A percentile compares a stretch with the other conserved stretches of the same genome.
Conservation (phyloP, 2,113 vertebrate species). For the Perccottus glenii region DNA sequence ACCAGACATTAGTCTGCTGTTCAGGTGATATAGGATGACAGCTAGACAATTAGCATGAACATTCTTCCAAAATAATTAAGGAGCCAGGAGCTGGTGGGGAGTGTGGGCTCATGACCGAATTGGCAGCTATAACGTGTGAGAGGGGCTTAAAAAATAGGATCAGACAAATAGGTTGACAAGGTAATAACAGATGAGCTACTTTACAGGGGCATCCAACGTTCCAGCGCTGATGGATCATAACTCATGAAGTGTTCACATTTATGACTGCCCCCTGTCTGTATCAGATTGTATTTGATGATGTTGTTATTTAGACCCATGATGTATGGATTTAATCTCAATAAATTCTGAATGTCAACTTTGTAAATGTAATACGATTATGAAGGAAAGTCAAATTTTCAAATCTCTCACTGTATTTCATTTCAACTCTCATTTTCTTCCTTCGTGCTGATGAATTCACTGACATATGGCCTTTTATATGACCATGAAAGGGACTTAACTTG, state of each 20-base stretch:
- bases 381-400: not conserved
- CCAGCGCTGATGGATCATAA: slow-evolving; percentile 33
- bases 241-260: slow-evolving; percentile 29
- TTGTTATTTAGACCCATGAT: slow-evolving; percentile 35
- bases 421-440: slow-evolving; percentile 7
- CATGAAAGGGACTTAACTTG: slow-evolving; percentile 27
- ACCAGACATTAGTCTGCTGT: slow-evolving; percentile 63
- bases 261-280: slow-evolving; percentile 4
- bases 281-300: slow-evolving; percentile 38
- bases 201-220: slow-evolving; percentile 28
- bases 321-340: slow-evolving; percentile 28
- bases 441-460: slow-evolving; percentile 13
- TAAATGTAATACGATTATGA: slow-evolving; percentile 2
- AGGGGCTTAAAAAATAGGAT: slow-evolving; percentile 24
- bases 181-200: slow-evolving; percentile 56
- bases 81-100: slow-evolving; percentile 45
- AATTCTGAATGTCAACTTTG: slow-evolving; percentile 43
- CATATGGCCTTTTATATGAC: not conserved
- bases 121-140: slow-evolving; percentile 45
- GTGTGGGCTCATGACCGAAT: slow-evolving; percentile 40
- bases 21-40: slow-evolving; percentile 67
- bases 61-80: slow-evolving; percentile 78
- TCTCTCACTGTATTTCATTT: not conserved
- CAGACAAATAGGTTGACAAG: slow-evolving; percentile 65
- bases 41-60: slow-evolving; percentile 63